Base-by-base conservation (phyloP, 2,888 invertebrate genomes). In the Cenopis cana region DNA sequence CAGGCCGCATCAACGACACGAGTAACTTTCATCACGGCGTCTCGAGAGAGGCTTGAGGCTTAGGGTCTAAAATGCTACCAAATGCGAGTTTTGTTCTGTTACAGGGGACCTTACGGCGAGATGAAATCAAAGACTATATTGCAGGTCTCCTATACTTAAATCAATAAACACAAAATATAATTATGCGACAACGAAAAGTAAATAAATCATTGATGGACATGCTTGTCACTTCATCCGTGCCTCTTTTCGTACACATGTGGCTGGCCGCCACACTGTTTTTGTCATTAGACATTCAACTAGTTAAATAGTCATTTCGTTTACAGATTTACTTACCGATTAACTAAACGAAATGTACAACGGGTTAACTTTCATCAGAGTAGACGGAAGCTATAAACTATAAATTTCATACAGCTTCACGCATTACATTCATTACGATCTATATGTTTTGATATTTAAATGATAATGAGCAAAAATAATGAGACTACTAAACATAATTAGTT, bases 1-100 rank as follows among this genome's bases (percentile, higher is more conserved):
- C 46, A 54, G 72, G 72, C 36, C 46, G 54, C 65, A 70, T 70
- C 57, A 49, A 41, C n/a, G 54, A 36, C 20, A 17, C 60, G 46
- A 70, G 65, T 54, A 66, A 59, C 65, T 52, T 55, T 49, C 70
- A 46, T 66, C 41, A 46, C 46, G 10, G 6, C 5, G 20, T 54
- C 70, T 41, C 65, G 20, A 38, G 41, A 54, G 69, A 50, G 29
- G 11, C 46, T 60, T 65, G 33, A 29, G 29, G 3, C 65, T 65
- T 54, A 33, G 52, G 65, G 29, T 18, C 59, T 50, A 24, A 17
- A 57, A 49, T 56, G 56, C 46, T 14, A n/a, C 29, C 57, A 36
- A 36, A 49, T 12, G 24, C 12, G 17, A 41, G 0, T 56, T 56
- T 60, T 64, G 54, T 54, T 38, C n/a, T n/a, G 24, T n/a, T n/a